A percentile compares a stretch with the other conserved stretches of the same genome.
Conservation (phyloP, 2,113 vertebrate species). For the Paedocypris sp. region DNA sequence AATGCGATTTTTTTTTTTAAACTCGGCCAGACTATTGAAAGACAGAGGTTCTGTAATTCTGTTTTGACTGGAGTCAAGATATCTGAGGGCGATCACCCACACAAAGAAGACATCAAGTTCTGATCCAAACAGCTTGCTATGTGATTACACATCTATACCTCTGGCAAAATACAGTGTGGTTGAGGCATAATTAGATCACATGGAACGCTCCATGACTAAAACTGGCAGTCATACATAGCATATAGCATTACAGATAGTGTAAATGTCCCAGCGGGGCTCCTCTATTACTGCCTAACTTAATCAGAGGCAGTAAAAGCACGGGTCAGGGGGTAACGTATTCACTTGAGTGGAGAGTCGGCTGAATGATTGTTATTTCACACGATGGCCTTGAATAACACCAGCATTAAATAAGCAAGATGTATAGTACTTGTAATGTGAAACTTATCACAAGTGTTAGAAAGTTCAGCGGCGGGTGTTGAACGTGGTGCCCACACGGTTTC, state of each 20-base stretch:
- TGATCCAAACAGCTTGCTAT: conserved; percentile 20
- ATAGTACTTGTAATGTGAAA: conserved; percentile 19
- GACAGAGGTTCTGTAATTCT: background rate
- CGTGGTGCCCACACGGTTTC: background rate
- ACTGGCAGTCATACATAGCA: conserved; percentile 16
- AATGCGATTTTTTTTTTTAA: too few species aligned
- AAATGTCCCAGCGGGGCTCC: conserved; percentile 8
- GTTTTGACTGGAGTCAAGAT: conserved; percentile 10
- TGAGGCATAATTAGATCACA: conserved; percentile 23
- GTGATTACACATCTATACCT: conserved; percentile 22
- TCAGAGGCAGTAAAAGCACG: conserved; percentile 18
- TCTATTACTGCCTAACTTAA: conserved; percentile 19
- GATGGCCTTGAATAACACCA: conserved; percentile 1
- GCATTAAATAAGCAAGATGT: conserved; percentile 1
- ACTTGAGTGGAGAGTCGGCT: conserved; percentile 2
- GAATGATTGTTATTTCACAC: conserved; percentile 13
- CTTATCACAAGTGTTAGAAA: conserved; percentile 18
- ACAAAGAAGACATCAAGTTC: conserved; percentile 16
- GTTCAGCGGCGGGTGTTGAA: conserved; percentile 20
- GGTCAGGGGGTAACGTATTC: conserved; percentile 20
- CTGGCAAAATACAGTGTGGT: conserved; percentile 12
- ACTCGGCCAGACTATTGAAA: background rate
- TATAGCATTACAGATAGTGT: background rate
- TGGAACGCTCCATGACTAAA: conserved; percentile 1
- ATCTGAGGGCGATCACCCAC: conserved; percentile 33